phyloP scores from a whole-genome alignment of 2,113 vertebrate genomes.

The Phylloscopus trochiloides region DNA sequence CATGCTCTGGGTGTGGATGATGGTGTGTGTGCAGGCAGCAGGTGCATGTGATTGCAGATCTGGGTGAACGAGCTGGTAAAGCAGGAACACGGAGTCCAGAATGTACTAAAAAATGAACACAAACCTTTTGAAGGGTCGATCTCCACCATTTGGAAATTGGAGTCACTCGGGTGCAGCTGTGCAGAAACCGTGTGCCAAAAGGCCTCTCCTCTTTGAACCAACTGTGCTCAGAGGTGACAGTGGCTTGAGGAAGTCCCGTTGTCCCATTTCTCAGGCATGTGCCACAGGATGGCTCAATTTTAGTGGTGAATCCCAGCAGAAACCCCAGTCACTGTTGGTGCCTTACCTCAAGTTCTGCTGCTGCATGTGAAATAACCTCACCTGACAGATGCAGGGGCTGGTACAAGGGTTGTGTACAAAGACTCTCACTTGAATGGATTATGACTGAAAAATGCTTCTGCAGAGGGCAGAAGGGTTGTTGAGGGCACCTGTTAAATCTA shows the following conservation, averaged over 20 bases:
- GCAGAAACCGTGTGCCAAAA: not conserved
- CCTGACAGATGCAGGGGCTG: not conserved
- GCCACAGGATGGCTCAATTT: not conserved
- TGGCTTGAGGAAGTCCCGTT: fast-evolving
- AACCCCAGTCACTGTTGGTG: not conserved
- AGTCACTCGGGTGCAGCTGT: not conserved
- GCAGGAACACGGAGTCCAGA: not conserved
- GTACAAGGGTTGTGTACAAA: not conserved
- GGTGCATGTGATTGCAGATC: not conserved
- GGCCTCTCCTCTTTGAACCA: not conserved
- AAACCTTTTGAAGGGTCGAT: not conserved
- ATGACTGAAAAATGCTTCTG: not conserved
- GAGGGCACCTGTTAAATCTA: not conserved
- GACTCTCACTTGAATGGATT: not conserved
- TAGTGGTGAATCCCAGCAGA: not conserved
- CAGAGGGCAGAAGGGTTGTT: not conserved
- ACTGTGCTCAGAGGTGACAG: not conserved
- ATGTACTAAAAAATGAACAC: not conserved
- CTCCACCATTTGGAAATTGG: not conserved
- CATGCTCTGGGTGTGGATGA: not conserved
- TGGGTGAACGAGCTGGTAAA: fast-evolving
- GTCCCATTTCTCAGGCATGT: fast-evolving
- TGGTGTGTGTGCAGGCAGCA: not conserved
- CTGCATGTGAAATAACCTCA: not conserved
- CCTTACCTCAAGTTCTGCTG: not conserved